Evolutionary conservation across 2,888 invertebrate species (phyloP).

Genomic region (Polydrusus tereticollis): DNA sequence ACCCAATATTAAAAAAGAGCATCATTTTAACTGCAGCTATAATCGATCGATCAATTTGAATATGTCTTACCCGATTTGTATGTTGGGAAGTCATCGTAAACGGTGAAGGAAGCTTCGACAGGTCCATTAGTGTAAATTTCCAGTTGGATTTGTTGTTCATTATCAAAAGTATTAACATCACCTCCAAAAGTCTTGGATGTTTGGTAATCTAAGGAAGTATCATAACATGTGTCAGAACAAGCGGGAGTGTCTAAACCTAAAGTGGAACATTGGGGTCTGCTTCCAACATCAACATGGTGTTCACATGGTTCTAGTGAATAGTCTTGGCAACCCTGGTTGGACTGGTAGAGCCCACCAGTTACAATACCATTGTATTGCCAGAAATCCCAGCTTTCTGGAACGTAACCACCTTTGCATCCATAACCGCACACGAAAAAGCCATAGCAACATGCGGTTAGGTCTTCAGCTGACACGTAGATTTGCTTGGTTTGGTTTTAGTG

Average conservation of each 20-base stretch:
- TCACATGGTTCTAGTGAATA: conserved; percentile 43
- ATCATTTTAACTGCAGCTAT: too few relatives aligned
- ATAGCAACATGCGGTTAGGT: conserved; percentile 82
- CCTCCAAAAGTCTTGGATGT: conserved; percentile 81
- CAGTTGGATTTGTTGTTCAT: conserved; percentile 77
- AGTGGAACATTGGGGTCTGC: conserved; percentile 72
- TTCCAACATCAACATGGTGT: conserved; percentile 60
- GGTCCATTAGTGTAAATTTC: conserved; percentile 87
- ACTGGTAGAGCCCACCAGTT: conserved; percentile 81
- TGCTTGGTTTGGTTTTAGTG: conserved; percentile 77
- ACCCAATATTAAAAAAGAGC: conserved; percentile 65
- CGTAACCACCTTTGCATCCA: conserved; percentile 84
- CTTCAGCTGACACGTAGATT: conserved; percentile 84
- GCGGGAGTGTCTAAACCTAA: conserved; percentile 71
- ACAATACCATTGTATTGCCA: conserved; percentile 86
- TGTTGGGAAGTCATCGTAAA: conserved; percentile 82
- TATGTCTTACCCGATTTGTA: conserved; percentile 82
- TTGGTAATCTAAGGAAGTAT: conserved; percentile 69
- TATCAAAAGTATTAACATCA: conserved; percentile 68
- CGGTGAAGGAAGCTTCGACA: conserved; percentile 86
- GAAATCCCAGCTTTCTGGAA: conserved; percentile 84
- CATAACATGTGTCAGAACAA: conserved; percentile 44
- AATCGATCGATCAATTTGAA: too few relatives aligned
- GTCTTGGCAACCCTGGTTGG: conserved; percentile 55
- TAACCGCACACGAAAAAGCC: conserved; percentile 72